A percentile compares a stretch with the other conserved stretches of the same genome.
These are phyloP conservation scores for Watsonalla binaria DNA, from an alignment of 2,888 invertebrate genomes.

Conservation along the genomic window DNA sequence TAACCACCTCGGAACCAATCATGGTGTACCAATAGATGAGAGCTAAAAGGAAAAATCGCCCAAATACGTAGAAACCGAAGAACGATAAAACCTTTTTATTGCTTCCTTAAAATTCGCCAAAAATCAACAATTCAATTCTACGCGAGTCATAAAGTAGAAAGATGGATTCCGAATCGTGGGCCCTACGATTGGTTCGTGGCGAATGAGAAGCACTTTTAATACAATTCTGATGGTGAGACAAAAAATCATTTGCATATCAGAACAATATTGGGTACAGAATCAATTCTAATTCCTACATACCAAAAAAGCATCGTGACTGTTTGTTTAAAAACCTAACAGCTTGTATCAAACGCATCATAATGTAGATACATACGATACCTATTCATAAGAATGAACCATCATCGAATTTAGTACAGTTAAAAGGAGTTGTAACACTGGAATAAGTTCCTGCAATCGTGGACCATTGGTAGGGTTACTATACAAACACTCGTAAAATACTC, in stretches of 20 bases:
- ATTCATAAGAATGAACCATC: no score
- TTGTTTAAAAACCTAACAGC: no score
- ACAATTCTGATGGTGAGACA: no score
- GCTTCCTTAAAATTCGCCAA: conserved; percentile 59
- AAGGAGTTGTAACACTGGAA: no score
- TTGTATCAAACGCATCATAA: no score
- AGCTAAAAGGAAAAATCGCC: conserved; percentile 20
- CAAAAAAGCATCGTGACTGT: no score
- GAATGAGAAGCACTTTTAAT: no score
- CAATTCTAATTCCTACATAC: no score
- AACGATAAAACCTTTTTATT: conserved; percentile 55
- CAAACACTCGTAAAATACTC: conserved; percentile 55
- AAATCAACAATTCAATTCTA: conserved; percentile 66
- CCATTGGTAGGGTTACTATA: conserved; percentile 30
- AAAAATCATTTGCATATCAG: neutral
- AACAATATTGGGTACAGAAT: no score
- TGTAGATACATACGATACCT: no score
- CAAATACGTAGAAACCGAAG: conserved; percentile 19
- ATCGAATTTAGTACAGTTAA: no score
- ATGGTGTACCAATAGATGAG: neutral
- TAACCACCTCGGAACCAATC: conserved; percentile 6
- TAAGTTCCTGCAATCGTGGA: conserved; percentile 5
- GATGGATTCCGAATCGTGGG: conserved; percentile 45
- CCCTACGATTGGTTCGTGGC: conserved; percentile 16
- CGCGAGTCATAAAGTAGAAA: conserved; percentile 56